phyloP scores from a whole-genome alignment of 2,888 invertebrate genomes.

The Volucella zonaria region DNA sequence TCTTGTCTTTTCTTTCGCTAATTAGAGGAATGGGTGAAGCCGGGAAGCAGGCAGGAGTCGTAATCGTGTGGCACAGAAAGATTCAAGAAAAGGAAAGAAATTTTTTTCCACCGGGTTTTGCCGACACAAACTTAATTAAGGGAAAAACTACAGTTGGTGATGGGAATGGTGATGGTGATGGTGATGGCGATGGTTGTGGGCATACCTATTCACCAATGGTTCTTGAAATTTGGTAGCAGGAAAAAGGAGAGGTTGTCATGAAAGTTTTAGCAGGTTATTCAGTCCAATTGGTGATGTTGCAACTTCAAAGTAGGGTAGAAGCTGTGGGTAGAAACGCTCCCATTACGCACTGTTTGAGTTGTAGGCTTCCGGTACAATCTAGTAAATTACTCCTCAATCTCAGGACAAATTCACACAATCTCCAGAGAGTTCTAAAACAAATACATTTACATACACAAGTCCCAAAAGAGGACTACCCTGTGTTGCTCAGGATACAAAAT shows the following conservation, averaged over 20 bases:
- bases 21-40: conserved; percentile 41
- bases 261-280: conserved; percentile 36
- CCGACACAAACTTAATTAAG: conserved; percentile 58
- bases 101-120: neutral
- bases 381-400: conserved; percentile 16
- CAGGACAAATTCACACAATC: conserved; percentile 18
- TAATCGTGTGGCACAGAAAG: conserved; percentile 17
- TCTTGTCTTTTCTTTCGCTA: conserved; percentile 43
- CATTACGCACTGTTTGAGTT: conserved; percentile 50
- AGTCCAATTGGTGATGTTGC: conserved; percentile 14
- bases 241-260: conserved; percentile 19
- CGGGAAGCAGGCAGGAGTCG: conserved; percentile 21
- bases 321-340: conserved; percentile 26
- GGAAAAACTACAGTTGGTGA: conserved; percentile 24
- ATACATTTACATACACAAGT: too few relatives aligned
- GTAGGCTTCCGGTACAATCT: conserved; percentile 51
- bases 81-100: conserved; percentile 6
- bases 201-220: conserved; percentile 17
- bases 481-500: too few relatives aligned
- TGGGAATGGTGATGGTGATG: too few relatives aligned
- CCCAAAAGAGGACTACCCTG: too few relatives aligned
- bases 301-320: neutral
- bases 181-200: too few relatives aligned
- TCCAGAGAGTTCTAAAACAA: too few relatives aligned
- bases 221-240: conserved; percentile 22